Evolutionary conservation across 2,797 vertebrate genomes (phyloP).

Genomic region (Picus viridis): DNA sequence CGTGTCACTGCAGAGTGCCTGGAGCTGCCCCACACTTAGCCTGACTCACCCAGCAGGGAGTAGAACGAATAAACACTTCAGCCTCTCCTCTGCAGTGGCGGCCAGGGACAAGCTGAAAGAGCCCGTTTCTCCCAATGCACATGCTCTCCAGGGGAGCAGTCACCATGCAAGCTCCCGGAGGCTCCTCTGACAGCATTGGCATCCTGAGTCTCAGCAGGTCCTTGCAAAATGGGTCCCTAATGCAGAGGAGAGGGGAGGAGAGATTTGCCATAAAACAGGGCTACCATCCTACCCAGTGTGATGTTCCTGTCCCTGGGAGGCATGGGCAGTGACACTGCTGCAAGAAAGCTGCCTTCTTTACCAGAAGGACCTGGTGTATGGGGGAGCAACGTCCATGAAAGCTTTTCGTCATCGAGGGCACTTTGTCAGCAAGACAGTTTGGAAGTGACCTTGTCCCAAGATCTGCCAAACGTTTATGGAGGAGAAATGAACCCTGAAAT

Average conservation of each 20-base stretch:
- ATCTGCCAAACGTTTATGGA: background rate
- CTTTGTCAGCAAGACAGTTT: background rate
- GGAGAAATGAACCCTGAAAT: slow-evolving; percentile 19
- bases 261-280: background rate
- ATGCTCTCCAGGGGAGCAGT: background rate
- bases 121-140: accelerated
- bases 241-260: no score
- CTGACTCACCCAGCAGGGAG: background rate
- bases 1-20: background rate
- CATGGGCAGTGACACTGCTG: background rate
- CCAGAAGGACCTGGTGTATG: background rate
- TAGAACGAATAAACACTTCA: background rate
- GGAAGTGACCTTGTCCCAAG: slow-evolving; percentile 37
- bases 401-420: background rate
- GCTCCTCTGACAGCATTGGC: background rate
- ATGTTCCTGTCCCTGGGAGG: background rate
- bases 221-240: background rate
- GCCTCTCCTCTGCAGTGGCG: background rate
- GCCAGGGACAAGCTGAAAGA: background rate
- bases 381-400: background rate
- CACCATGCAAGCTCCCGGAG: accelerated
- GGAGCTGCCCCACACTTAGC: background rate
- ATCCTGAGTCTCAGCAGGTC: background rate
- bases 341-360: background rate
- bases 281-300: background rate